These are phyloP conservation scores for Drosophila putrida DNA, from an alignment of 2,888 invertebrate species.

Conservation along the genomic window DNA sequence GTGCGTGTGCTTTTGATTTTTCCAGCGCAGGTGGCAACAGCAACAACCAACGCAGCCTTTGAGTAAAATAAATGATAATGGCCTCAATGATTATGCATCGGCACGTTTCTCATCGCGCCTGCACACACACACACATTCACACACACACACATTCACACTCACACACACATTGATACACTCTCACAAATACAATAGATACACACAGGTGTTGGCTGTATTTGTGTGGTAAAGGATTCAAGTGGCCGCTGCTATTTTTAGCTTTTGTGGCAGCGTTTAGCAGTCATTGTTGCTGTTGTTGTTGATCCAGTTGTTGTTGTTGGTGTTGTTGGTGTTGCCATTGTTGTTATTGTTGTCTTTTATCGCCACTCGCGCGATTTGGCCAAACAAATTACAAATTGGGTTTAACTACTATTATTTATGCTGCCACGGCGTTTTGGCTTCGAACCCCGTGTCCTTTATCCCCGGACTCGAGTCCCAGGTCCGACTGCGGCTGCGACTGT, in stretches of 20 bases:
- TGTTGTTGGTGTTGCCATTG: conserved; percentile 28
- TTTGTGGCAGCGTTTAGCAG: conserved; percentile 52
- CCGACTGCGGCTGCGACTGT: not conserved
- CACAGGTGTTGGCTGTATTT: conserved; percentile 43
- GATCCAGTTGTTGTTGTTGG: conserved; percentile 12
- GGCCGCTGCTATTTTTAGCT: conserved; percentile 54
- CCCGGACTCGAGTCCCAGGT: not conserved
- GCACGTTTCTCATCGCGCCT: conserved; percentile 82
- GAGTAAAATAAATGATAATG: conserved; percentile 81
- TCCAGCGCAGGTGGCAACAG: conserved; percentile 54
- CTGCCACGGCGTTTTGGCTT: conserved; percentile 63
- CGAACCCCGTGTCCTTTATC: not conserved
- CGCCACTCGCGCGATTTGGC: conserved; percentile 71
- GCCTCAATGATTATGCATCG: conserved; percentile 83
- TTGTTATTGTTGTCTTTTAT: conserved; percentile 59
- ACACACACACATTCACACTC: conserved; percentile 18
- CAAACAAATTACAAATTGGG: conserved; percentile 80
- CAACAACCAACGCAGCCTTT: conserved; percentile 57
- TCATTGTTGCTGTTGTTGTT: conserved; percentile 17
- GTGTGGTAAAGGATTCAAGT: conserved; percentile 61
- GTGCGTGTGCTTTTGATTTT: conserved; percentile 74
- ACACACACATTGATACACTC: conserved; percentile 19
- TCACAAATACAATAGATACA: conserved; percentile 22
- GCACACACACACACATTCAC: conserved; percentile 48
- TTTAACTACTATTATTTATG: conserved; percentile 70